Evolutionary conservation across 2,888 invertebrate species (phyloP), one percentile per base, ranked within the genome.

Genomic region (Lycaena phlaeas): DNA sequence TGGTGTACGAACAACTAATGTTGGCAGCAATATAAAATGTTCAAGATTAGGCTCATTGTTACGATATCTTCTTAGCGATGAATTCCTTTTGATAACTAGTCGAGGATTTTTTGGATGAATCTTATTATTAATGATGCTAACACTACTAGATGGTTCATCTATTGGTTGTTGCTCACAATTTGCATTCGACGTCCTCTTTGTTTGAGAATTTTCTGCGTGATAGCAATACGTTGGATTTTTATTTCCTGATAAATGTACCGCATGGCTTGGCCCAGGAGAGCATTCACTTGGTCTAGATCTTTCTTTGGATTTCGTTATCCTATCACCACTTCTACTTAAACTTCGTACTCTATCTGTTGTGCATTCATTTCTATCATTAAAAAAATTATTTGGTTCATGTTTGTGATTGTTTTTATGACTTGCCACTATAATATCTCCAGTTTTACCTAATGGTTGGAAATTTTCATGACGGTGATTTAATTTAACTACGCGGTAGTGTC

Each of bases 401-500:
- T 60, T 58, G 14, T 64, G 64, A 36, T 56, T 70, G 41, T 73
- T 69, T 52, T 82, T 81, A 43, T 82, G 74, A 51, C 77, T 82
- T 6, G 84, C 84, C 5, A 84, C 84, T 37, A 84, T 82, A 10
- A 84, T 79, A 51, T 81, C 82, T 2, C 82, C 82, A 11, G 81
- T 82, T 56, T 84, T 84, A 3, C 84, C 84, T 4, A 81, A 47
- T 2, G 77, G 61, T 44, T 74, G 61, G 44, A 72, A 73, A 46
- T 59, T 78, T 56, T 81, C 79, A 43, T 81, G 77, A 4, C 81
- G 64, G 48, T 81, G 73, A 46, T 79, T 82, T 18, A 82, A 51
- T 57, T 82, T 84, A 0, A 84, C 77, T 43, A 84, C 76, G 46
- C 79, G 66, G 45, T 82, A 82, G 50, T 84, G 82, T n/a, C 82